phyloP scores from a whole-genome alignment of 2,797 vertebrate species.

The Hyperoplus immaculatus region DNA sequence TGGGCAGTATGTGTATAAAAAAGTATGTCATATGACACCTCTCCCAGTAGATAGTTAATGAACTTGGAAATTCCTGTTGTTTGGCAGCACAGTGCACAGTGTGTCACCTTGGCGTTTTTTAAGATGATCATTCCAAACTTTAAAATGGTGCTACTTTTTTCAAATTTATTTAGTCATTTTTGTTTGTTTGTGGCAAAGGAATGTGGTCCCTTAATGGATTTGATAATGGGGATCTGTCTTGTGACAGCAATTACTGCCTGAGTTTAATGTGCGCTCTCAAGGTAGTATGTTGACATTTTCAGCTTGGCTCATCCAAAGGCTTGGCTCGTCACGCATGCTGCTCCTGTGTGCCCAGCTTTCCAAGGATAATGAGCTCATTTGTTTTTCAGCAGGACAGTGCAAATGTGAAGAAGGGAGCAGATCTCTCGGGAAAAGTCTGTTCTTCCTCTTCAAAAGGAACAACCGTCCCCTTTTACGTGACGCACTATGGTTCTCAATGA shows the following conservation, averaged over 20 bases:
- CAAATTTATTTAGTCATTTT: constrained; percentile 19
- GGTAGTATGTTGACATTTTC: constrained; percentile 85
- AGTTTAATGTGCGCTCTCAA: constrained; percentile 83
- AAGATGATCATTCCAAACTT: constrained; percentile 60
- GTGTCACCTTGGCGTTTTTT: constrained; percentile 72
- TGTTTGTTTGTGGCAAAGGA: constrained; percentile 6
- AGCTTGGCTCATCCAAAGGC: constrained; percentile 78
- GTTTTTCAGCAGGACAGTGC: constrained; percentile 69
- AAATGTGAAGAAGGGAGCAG: constrained; percentile 52
- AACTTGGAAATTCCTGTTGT: constrained; percentile 31
- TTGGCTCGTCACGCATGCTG: constrained; percentile 73
- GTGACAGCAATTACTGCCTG: constrained; percentile 81
- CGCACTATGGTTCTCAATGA: constrained; percentile 25
- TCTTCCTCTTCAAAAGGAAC: constrained; percentile 40
- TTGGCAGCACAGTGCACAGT: constrained; percentile 23
- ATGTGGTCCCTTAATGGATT: constrained; percentile 80
- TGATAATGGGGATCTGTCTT: constrained; percentile 81
- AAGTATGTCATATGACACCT: not conserved
- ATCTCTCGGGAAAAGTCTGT: constrained; percentile 35
- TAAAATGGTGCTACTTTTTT: constrained; percentile 45
- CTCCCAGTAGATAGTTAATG: constrained; percentile 31
- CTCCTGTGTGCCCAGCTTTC: constrained; percentile 71
- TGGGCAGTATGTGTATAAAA: not conserved
- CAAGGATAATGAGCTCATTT: constrained; percentile 83
- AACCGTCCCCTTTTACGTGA: constrained; percentile 33